These are phyloP conservation scores for Danaus melanippus DNA, from an alignment of 1,140 invertebrate genomes.

Conservation along the genomic window DNA sequence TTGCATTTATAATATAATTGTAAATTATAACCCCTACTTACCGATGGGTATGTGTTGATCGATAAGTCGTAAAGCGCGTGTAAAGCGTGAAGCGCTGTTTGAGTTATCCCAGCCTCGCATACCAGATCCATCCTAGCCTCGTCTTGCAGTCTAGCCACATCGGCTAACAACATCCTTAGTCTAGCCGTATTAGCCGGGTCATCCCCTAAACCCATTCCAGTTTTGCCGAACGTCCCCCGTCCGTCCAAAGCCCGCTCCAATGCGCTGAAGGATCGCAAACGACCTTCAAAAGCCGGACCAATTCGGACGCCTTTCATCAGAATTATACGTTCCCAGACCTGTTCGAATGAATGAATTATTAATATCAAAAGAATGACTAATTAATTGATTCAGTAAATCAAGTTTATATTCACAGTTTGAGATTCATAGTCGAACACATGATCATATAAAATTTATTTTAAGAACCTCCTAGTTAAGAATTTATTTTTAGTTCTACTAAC, in stretches of 20 bases:
- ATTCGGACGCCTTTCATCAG: constrained; percentile 31
- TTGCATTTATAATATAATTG: no score
- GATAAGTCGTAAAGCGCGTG: constrained; percentile 46
- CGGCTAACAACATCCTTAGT: constrained; percentile 41
- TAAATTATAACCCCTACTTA: constrained; percentile 20
- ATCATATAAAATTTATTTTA: no score
- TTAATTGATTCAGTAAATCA: neutral
- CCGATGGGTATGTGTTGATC: constrained; percentile 50
- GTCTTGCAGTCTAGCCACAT: constrained; percentile 45
- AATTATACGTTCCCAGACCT: constrained; percentile 56
- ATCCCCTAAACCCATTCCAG: neutral
- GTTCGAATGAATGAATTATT: constrained; percentile 1
- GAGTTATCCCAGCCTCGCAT: constrained; percentile 50
- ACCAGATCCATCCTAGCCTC: constrained; percentile 45
- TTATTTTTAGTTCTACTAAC: no score
- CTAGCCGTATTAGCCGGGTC: constrained; percentile 20
- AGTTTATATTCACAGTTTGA: no score
- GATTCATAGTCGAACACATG: no score
- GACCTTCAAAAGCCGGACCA: constrained; percentile 32
- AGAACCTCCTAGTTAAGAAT: no score
- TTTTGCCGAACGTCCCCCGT: constrained; percentile 21
- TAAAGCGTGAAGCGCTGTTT: constrained; percentile 36
- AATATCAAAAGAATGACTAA: neutral
- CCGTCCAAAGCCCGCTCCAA: constrained; percentile 52
- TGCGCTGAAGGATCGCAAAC: constrained; percentile 42